Evolutionary conservation across 2,888 invertebrate species (phyloP).

Genomic region (Andrena haemorrhoa): DNA sequence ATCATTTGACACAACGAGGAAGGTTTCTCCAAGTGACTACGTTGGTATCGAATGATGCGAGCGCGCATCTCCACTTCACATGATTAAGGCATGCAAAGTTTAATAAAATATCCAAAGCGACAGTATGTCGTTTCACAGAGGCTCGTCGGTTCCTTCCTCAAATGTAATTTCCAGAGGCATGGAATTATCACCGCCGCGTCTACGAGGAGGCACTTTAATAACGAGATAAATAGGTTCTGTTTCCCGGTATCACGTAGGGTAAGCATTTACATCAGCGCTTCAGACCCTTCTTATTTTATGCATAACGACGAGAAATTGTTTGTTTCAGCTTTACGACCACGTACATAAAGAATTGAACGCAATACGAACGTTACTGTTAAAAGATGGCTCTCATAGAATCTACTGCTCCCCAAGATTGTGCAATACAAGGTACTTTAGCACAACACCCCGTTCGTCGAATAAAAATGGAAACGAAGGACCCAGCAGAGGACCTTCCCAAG

Average conservation of each 20-base stretch:
- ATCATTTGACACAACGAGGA: background rate
- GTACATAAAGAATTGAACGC: constrained; percentile 87
- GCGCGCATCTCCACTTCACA: background rate
- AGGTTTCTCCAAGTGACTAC: background rate
- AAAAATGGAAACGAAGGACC: constrained; percentile 36
- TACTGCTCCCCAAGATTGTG: constrained; percentile 15
- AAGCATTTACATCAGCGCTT: constrained; percentile 43
- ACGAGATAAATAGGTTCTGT: constrained; percentile 53
- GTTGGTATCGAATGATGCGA: background rate
- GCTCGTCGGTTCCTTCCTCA: constrained; percentile 49
- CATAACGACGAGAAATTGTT: constrained; percentile 3
- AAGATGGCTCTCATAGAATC: constrained; percentile 56
- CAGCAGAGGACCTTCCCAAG: constrained; percentile 37
- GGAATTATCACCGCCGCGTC: constrained; percentile 9
- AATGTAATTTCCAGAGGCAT: constrained; percentile 19
- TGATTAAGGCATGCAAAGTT: constrained; percentile 76
- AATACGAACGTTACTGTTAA: constrained; percentile 81
- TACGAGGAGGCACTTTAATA: constrained; percentile 24
- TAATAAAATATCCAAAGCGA: constrained; percentile 70
- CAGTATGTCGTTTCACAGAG: constrained; percentile 66
- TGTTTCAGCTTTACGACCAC: constrained; percentile 74
- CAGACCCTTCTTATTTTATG: background rate
- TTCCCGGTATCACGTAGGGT: constrained; percentile 70
- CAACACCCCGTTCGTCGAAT: constrained; percentile 52
- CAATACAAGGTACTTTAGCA: constrained; percentile 68